A percentile compares a stretch with the other conserved stretches of the same genome.
These are phyloP conservation scores for Leptestheria dahalacensis DNA, from an alignment of 1,140 invertebrate genomes.

Conservation along the genomic window DNA sequence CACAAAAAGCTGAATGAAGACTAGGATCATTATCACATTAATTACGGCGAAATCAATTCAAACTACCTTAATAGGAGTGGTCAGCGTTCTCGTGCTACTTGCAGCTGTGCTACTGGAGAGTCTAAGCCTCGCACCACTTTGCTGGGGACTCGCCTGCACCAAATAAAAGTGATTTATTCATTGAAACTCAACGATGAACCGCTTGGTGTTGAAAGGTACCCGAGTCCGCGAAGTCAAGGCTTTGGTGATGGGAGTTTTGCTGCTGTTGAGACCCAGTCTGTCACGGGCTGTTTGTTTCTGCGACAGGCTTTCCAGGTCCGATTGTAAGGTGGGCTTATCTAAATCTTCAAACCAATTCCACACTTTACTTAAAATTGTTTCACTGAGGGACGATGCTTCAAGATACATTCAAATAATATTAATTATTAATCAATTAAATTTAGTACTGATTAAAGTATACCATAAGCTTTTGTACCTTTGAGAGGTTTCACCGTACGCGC, in stretches of 20 bases:
- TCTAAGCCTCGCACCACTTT: too few relatives aligned
- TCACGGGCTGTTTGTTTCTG: background rate
- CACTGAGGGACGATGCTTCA: background rate
- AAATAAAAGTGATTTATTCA: too few relatives aligned
- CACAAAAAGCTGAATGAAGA: too few relatives aligned
- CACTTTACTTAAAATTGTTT: background rate
- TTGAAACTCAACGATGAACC: too few relatives aligned
- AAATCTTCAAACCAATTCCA: background rate
- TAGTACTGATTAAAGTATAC: background rate
- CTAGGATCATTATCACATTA: too few relatives aligned
- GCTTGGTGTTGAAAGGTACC: too few relatives aligned
- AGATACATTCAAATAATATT: background rate
- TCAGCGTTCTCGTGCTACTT: too few relatives aligned
- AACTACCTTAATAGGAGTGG: too few relatives aligned
- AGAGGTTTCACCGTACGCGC: background rate
- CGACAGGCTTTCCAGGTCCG: background rate
- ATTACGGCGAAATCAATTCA: too few relatives aligned
- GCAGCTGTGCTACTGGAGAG: too few relatives aligned
- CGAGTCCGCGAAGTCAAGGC: too few relatives aligned
- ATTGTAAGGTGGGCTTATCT: background rate
- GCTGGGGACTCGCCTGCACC: too few relatives aligned
- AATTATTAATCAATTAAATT: background rate
- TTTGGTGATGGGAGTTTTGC: background rate
- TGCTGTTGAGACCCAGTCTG: background rate
- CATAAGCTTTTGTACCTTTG: background rate